Conservation (phyloP, 2,113 vertebrate genomes). For the Nanorana parkeri region DNA sequence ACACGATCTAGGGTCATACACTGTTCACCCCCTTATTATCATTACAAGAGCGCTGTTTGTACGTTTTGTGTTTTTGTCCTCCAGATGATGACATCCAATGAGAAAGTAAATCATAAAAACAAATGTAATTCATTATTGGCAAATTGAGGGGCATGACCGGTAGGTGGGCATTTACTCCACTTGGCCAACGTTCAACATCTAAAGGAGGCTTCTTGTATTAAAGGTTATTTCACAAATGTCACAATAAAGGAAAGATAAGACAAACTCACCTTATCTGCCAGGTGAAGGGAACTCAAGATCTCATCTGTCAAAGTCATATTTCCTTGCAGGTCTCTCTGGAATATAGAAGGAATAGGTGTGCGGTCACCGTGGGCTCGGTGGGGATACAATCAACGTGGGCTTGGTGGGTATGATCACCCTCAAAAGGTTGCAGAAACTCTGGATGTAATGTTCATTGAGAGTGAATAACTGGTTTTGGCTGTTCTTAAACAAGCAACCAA, state of each 20-base stretch:
- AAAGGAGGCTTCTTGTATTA: neutral
- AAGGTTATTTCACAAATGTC: neutral
- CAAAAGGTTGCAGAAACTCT: neutral
- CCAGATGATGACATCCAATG: no score
- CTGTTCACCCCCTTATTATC: no score
- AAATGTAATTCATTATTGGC: no score
- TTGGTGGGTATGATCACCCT: neutral
- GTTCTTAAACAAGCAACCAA: slow-evolving; percentile 44
- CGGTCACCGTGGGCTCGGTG: neutral
- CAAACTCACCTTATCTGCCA: slow-evolving; percentile 63
- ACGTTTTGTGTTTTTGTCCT: no score
- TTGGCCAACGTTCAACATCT: no score
- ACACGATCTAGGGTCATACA: no score
- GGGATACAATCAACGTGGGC: neutral
- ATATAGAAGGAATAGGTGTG: neutral
- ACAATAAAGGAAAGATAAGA: neutral
- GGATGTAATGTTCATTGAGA: slow-evolving; percentile 11
- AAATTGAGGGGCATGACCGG: no score
- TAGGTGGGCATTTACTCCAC: no score
- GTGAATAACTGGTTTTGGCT: slow-evolving; percentile 48
- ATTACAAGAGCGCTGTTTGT: no score
- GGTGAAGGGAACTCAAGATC: slow-evolving; percentile 64
- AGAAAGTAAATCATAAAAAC: no score
- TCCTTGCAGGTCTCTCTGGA: neutral
- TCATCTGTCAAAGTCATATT: slow-evolving; percentile 58